Base-by-base conservation (phyloP, 2,797 vertebrate genomes). In the Coregonus ussuriensis region DNA sequence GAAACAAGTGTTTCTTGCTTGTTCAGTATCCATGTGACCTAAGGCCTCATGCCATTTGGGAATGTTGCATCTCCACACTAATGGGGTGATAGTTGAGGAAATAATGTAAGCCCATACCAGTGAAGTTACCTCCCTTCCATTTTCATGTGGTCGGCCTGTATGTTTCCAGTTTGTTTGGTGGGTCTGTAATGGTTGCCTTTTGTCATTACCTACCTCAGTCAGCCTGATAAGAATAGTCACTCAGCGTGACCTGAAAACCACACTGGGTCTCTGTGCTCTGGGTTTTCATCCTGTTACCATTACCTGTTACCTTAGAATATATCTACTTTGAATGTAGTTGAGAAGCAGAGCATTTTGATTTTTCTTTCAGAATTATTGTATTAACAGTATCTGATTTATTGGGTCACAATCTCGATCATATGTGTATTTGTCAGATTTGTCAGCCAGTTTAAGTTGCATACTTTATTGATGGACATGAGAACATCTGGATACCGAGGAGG, bases 101-200 rank as follows among this genome's bases (percentile, higher is more conserved):
- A 85, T 85, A 62, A 87, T 86, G 84, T 87, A 87, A 88, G 68
- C 80, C 41, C 41, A 47, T 47, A 47, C 41, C 81, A 68, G 72
- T 63, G 74, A 80, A 80, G 78, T 82, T 75, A 68, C 53, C 86
- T 74, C 82, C 83, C 84, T 80, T 73, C 77, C 59, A 83, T 85
- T 87, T 86, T 85, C 81, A 85, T 90, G 84, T 83, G 85, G 89
- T 89, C 6, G 77, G 81, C 74, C 80, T 87, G 74, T 78, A 71
- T 87, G 87, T 83, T 89, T 87, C 86, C 79, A 74, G 80, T 90
- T 89, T 88, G 89, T 88, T 91, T 75, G 86, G 85, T 82, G 9
- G 72, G 80, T 80, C 79, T 83, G 87, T 89, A 91, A 88, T 86
- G 76, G 82, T 59, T 86, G 85, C 86, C 82, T 88, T 86, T 88